Percentiles rank a stretch among this genome's conserved stretches.
Conservation (phyloP, 2,888 invertebrate genomes). For the Synanthedon formicaeformis region DNA sequence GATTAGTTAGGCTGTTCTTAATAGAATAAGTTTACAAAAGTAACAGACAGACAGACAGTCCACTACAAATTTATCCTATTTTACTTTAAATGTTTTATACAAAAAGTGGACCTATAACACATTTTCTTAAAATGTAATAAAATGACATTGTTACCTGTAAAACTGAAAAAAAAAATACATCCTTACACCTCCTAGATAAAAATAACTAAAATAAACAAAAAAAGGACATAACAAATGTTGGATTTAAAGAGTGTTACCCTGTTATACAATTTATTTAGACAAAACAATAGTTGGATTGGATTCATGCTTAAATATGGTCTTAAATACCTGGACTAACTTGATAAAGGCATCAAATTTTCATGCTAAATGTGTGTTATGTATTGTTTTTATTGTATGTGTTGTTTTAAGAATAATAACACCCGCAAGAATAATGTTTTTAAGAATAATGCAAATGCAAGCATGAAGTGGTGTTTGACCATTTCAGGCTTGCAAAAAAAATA, state of each 20-base stretch:
- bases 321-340: neutral
- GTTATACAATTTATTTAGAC: conserved; percentile 37
- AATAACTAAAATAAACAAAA: neutral
- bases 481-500: no score
- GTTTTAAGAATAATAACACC: neutral
- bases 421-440: no score
- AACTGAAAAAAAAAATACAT: neutral
- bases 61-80: no score
- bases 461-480: no score
- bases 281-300: conserved; percentile 32
- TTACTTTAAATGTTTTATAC: no score
- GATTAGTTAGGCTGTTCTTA: no score
- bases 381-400: neutral
- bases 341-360: neutral
- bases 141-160: neutral
- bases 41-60: no score
- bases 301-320: conserved; percentile 1
- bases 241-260: conserved; percentile 2
- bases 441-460: no score
- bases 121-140: neutral
- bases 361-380: neutral
- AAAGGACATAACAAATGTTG: neutral
- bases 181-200: neutral
- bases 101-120: no score
- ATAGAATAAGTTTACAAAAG: no score